Conservation (phyloP, 2,888 invertebrate genomes). For the Cyclophora albipunctata region DNA sequence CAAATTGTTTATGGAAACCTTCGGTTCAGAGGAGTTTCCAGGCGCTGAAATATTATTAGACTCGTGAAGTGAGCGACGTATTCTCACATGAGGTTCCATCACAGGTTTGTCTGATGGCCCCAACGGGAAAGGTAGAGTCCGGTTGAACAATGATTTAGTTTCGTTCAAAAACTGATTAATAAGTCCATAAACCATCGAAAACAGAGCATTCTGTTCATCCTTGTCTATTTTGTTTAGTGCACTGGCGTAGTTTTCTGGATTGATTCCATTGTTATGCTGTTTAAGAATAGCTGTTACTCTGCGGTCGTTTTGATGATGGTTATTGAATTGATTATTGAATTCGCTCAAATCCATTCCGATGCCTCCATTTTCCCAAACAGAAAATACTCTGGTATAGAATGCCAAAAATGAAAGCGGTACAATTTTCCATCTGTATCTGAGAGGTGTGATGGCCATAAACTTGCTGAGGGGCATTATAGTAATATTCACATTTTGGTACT, state of each 20-base stretch:
- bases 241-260: conserved; percentile 38
- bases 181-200: conserved; percentile 34
- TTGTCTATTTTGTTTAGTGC: conserved; percentile 38
- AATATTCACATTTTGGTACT: conserved; percentile 57
- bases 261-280: conserved; percentile 55
- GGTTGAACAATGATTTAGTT: conserved; percentile 38
- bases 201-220: conserved; percentile 42
- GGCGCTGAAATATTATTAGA: no score
- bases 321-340: conserved; percentile 36
- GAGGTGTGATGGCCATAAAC: conserved; percentile 66
- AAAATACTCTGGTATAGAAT: conserved; percentile 68
- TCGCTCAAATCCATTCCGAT: conserved; percentile 51
- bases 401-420: conserved; percentile 55
- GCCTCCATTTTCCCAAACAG: conserved; percentile 75
- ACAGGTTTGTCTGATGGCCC: conserved; percentile 13
- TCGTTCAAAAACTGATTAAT: conserved; percentile 42
- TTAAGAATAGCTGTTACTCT: conserved; percentile 42
- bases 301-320: conserved; percentile 26
- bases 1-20: no score
- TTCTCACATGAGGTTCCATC: conserved; percentile 23
- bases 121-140: conserved; percentile 18
- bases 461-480: conserved; percentile 48
- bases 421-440: conserved; percentile 62
- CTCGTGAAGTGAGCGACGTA: conserved; percentile 33
- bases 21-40: no score